These are phyloP conservation scores for Pycnomerus fuliginosus DNA, from an alignment of 2,888 invertebrate genomes.

Conservation along the genomic window DNA sequence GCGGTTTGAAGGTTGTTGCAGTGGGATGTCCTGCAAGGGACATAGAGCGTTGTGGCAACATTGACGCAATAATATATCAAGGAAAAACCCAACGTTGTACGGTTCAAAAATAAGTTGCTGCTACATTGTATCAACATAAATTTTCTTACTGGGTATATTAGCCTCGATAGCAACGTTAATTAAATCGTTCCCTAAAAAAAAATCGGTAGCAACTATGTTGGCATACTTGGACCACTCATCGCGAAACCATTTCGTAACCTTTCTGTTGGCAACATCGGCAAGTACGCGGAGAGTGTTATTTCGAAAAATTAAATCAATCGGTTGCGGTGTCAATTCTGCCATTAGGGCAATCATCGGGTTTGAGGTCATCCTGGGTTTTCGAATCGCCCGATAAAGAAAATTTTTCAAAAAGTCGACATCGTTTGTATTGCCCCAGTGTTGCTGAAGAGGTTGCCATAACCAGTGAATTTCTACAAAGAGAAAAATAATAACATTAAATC, in stretches of 20 bases:
- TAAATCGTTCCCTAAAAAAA: constrained; percentile 64
- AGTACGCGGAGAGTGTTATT: constrained; percentile 63
- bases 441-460: constrained; percentile 61
- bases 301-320: constrained; percentile 62
- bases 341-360: constrained; percentile 65
- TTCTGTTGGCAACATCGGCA: constrained; percentile 68
- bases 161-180: constrained; percentile 59
- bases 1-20: too few species aligned
- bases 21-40: too few species aligned
- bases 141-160: too few species aligned
- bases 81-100: too few species aligned
- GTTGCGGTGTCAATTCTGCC: constrained; percentile 72
- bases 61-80: too few species aligned
- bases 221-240: constrained; percentile 66
- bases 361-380: constrained; percentile 50
- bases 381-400: constrained; percentile 52
- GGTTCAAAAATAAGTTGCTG: too few species aligned
- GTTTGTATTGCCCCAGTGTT: constrained; percentile 69
- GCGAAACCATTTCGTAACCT: constrained; percentile 67
- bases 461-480: constrained; percentile 46
- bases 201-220: constrained; percentile 68
- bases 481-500: neutral
- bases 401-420: constrained; percentile 55
- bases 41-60: too few species aligned
- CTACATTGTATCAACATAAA: too few species aligned